phyloP scores from a whole-genome alignment of 2,113 vertebrate genomes.

The Chamaea fasciata region DNA sequence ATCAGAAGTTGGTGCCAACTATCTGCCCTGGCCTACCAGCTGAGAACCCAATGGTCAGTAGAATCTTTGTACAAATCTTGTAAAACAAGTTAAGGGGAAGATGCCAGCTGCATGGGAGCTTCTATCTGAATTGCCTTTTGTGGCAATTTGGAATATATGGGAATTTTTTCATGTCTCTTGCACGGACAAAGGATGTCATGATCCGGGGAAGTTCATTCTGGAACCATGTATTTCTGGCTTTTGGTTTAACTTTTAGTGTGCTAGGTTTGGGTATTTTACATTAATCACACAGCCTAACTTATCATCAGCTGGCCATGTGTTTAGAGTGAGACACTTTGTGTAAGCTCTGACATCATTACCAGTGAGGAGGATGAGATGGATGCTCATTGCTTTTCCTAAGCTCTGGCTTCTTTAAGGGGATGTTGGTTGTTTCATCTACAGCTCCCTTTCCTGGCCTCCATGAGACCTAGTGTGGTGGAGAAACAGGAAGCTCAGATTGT shows the following conservation, averaged over 20 bases:
- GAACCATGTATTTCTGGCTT: not conserved
- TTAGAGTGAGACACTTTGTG: fast-evolving
- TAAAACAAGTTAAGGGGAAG: not conserved
- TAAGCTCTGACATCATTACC: not conserved
- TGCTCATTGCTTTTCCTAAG: not conserved
- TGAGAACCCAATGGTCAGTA: not conserved
- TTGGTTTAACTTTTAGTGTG: not conserved
- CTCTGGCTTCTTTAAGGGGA: not conserved
- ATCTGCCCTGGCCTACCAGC: not conserved
- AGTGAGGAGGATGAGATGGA: fast-evolving
- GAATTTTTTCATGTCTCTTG: not conserved
- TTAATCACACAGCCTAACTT: not conserved
- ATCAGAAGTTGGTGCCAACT: not conserved
- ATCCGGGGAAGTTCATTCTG: not conserved
- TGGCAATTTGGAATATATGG: not conserved
- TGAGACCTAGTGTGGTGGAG: fast-evolving
- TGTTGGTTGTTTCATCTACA: not conserved
- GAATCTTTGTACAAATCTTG: not conserved
- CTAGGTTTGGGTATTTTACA: not conserved
- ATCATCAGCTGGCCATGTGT: fast-evolving
- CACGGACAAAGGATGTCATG: not conserved
- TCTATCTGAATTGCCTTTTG: not conserved
- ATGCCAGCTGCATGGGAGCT: not conserved
- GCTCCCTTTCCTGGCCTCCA: not conserved
- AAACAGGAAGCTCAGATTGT: not conserved